Base-by-base conservation (phyloP, 1,140 invertebrate species). In the Orius insidiosus region DNA sequence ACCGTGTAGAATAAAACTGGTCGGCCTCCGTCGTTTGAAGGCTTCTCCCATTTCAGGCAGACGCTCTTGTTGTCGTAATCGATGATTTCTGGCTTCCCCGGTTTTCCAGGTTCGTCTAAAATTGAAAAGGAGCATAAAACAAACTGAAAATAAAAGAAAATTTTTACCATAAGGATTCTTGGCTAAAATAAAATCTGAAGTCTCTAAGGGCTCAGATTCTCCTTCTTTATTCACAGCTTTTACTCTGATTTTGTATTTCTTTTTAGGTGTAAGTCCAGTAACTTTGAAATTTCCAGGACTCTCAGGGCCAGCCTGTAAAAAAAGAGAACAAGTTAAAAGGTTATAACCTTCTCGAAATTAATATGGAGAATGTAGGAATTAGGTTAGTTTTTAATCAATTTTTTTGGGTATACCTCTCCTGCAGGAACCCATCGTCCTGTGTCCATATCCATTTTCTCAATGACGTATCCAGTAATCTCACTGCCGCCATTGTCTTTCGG, bases 221-320 rank as follows among this genome's bases (percentile, higher is more conserved):
- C 95, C 95, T 67, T 97, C 95, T 60, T 96, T 96, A 63, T 99
- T 99, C 24, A 94, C 84, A 24, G 95, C 95, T 56, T 90, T 93
- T 0, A 99, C 94, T 37, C 95, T 73, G 69, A 98, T 95, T 65
- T 97, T 95, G 64, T 98, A 98, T 56, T 89, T 92, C 64, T 98
- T 96, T 55, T 94, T 94, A 0, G 90, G 89, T 8, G 88, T 90
- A 0, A 99, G 71, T 19, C 89, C 88, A 58, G 88, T 83, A 52
- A 98, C 85, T 1, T 77, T 85, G 60, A 88, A 93, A 11, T 76
- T 73, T 30, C 76, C 68, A 1, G 85, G 76, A n/a, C 83, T 81
- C 46, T 63, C 42, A 11, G 53, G 47, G 9, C 52, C 54, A 43
- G 49, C 56, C 59, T 63, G 50, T 41, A 54, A 52, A 49, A 39